Evolutionary conservation across 2,113 vertebrate species (phyloP), one percentile per base, ranked within the genome.

Genomic region (Strigops habroptila): DNA sequence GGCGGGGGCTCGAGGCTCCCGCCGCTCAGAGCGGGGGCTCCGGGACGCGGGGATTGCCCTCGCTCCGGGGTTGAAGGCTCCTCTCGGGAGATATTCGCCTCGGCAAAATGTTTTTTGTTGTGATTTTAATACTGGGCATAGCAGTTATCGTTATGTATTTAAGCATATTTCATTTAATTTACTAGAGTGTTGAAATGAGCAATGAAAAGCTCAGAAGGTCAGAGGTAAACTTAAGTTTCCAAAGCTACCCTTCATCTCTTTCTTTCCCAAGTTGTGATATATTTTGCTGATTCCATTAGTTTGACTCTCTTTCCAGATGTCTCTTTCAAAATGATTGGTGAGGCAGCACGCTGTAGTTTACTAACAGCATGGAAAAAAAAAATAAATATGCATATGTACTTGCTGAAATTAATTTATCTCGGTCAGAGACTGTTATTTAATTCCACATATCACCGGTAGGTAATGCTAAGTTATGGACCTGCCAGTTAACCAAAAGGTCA

Each of bases 341-440:
- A 49, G 39, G 55, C 48, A 85, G 44, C 41, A 44, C 49, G 12
- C 19, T 64, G 0, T 74, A 37, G 51, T 88, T 94, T 82, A 88
- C 71, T 79, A 85, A n/a, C 19, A 90, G 55, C 33, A n/a, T 92
- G 75, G 35, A 78, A 67, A 84, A 85, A n/a, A 81, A 70, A 90
- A 94, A 91, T 39, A 39, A 39, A 39, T 39, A 91, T 35, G 8
- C 0, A 0, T 77, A 31, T 95, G 94, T 91, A 59, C 73, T 53
- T 85, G 28, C 35, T 88, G 64, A 90, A 91, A 85, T 84, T 28
- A 64, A 76, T 86, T 96, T 86, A 19, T 93, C 37, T 80, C 48
- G 31, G 83, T 94, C 64, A 69, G 78, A 93, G 68, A 48, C 71
- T 69, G 39, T 86, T 93, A 80, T 28, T 93, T 95, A 81, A 83